phyloP scores from a whole-genome alignment of 2,113 vertebrate species.

The Silurus glanis region DNA sequence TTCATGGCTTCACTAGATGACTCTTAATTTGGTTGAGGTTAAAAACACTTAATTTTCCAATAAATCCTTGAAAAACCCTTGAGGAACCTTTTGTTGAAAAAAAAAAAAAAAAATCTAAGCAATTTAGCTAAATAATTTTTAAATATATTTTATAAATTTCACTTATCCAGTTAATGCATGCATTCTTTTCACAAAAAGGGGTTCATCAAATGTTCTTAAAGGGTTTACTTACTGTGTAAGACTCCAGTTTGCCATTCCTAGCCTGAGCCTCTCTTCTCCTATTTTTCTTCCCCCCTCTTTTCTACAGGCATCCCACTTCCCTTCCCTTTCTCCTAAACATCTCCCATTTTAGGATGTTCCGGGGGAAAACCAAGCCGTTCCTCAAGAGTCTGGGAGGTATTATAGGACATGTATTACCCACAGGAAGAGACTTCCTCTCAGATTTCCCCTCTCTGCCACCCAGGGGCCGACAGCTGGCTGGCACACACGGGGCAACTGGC shows the following conservation, averaged over 20 bases:
- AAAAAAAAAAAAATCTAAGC: background rate
- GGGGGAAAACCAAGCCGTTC: conserved; percentile 19
- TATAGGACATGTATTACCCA: conserved; percentile 41
- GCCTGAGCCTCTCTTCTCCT: background rate
- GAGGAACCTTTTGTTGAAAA: background rate
- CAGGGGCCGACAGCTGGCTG: conserved; percentile 45
- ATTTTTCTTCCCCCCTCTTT: background rate
- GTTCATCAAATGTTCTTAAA: background rate
- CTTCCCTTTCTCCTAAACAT: conserved; percentile 12
- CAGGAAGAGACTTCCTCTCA: conserved; percentile 13
- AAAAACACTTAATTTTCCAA: background rate
- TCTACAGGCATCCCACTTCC: background rate
- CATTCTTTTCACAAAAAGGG: background rate
- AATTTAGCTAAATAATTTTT: background rate
- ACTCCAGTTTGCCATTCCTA: background rate
- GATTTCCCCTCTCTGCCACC: conserved; percentile 19
- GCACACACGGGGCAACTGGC: conserved; percentile 36
- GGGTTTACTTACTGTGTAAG: background rate
- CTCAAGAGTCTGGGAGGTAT: conserved; percentile 28
- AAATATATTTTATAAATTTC: too few relatives aligned
- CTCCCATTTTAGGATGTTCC: conserved; percentile 17
- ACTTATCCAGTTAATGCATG: background rate
- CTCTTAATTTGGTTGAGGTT: background rate
- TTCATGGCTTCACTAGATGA: background rate
- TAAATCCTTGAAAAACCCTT: background rate